phyloP scores from a whole-genome alignment of 2,888 invertebrate genomes.

The Drosophila mimica region DNA sequence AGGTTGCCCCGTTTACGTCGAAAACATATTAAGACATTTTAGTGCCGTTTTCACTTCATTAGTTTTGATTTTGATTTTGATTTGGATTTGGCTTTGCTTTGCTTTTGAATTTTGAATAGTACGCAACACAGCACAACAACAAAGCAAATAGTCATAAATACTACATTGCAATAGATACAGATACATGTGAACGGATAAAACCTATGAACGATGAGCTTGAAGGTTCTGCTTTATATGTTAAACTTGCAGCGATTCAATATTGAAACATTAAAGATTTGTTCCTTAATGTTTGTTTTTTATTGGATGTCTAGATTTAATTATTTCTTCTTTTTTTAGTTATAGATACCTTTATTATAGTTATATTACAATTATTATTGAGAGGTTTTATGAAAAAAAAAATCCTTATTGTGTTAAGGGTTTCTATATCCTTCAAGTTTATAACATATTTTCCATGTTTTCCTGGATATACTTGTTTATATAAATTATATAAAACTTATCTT shows the following conservation, averaged over 20 bases:
- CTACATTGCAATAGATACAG: not conserved
- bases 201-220: not conserved
- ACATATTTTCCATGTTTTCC: not conserved
- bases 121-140: slow-evolving; percentile 13
- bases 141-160: slow-evolving; percentile 6
- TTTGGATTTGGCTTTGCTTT: slow-evolving; percentile 50
- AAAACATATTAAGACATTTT: slow-evolving; percentile 76
- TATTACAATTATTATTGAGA: not conserved
- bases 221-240: not conserved
- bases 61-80: slow-evolving; percentile 79
- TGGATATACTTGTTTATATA: not conserved
- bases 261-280: not conserved
- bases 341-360: not conserved
- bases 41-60: slow-evolving; percentile 82
- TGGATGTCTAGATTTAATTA: not conserved
- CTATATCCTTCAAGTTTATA: not conserved
- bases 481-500: not conserved
- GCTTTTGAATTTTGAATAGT: slow-evolving; percentile 28
- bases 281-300: not conserved
- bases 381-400: not conserved
- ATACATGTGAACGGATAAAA: not conserved
- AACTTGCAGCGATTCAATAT: not conserved
- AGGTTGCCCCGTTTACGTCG: slow-evolving; percentile 53
- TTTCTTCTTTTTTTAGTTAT: not conserved
- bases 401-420: not conserved